Evolutionary conservation across 1,140 invertebrate genomes (phyloP).

Genomic region (Drosophila elegans): DNA sequence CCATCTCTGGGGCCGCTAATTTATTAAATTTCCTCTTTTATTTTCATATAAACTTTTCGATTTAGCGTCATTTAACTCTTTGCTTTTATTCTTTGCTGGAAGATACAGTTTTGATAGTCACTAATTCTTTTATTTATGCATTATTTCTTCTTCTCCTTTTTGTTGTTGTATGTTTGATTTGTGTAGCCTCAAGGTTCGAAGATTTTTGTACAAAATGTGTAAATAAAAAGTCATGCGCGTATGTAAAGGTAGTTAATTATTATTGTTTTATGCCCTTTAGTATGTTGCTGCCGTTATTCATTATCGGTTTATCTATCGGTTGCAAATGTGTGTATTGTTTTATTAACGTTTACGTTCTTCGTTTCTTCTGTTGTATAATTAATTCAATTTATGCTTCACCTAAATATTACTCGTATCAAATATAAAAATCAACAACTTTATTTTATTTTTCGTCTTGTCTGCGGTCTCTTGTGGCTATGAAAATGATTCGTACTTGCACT

Average conservation of each 20-base stretch:
- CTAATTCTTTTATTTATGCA: conserved; percentile 83
- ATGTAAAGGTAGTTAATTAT: conserved; percentile 69
- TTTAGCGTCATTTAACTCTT: conserved; percentile 61
- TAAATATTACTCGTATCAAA: conserved; percentile 85
- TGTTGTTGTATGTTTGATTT: conserved; percentile 57
- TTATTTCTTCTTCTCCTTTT: conserved; percentile 40
- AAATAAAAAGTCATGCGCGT: conserved; percentile 75
- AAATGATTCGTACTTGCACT: conserved; percentile 59
- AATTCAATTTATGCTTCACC: conserved; percentile 81
- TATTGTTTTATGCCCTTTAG: conserved; percentile 79
- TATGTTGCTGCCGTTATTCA: conserved; percentile 54
- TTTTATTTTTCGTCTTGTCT: conserved; percentile 47
- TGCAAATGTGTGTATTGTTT: conserved; percentile 59
- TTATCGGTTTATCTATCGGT: conserved; percentile 60
- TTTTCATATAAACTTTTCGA: conserved; percentile 69
- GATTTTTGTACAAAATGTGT: conserved; percentile 80
- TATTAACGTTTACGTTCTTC: conserved; percentile 42
- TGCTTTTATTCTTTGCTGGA: conserved; percentile 82
- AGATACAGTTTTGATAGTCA: conserved; percentile 85
- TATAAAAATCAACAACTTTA: conserved; percentile 85
- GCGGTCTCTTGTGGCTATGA: conserved; percentile 71
- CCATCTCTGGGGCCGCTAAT: conserved; percentile 44
- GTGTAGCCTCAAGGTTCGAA: conserved; percentile 61
- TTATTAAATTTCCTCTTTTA: conserved; percentile 50
- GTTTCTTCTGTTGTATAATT: conserved; percentile 73